phyloP scores from a whole-genome alignment of 2,113 vertebrate genomes.

The Patagioenas fasciata region DNA sequence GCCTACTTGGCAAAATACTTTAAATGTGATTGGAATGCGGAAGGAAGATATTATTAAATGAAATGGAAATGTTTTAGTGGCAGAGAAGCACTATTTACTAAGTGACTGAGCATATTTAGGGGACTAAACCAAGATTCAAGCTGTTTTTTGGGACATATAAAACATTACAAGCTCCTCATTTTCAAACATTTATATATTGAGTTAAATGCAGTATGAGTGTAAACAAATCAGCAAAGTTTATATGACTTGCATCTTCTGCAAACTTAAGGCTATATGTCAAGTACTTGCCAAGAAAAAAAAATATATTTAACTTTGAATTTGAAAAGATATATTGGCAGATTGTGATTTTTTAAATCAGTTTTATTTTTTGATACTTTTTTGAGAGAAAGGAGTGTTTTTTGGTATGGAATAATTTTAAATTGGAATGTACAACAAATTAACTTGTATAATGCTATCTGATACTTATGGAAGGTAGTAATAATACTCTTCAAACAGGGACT shows the following conservation, averaged over 20 bases:
- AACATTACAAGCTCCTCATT: background rate
- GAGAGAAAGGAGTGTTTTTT: background rate
- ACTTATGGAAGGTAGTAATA: background rate
- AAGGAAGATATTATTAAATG: background rate
- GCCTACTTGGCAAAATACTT: background rate
- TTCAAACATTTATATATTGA: background rate
- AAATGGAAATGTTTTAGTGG: conserved; percentile 17
- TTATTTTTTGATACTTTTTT: background rate
- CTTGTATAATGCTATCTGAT: background rate
- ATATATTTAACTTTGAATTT: background rate
- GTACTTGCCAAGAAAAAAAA: background rate
- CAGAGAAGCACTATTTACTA: background rate
- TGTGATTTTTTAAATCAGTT: background rate
- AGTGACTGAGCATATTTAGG: background rate
- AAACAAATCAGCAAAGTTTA: background rate
- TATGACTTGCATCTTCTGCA: background rate
- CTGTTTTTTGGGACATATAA: background rate
- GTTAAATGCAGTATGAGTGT: background rate
- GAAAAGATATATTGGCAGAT: background rate
- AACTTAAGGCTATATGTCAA: background rate
- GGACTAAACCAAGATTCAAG: background rate
- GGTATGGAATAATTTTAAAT: background rate
- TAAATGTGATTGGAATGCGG: background rate
- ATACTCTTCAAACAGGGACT: background rate
- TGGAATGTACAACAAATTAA: background rate